Evolutionary conservation across 2,888 invertebrate genomes (phyloP).

Genomic region (Orchesella flavescens): DNA sequence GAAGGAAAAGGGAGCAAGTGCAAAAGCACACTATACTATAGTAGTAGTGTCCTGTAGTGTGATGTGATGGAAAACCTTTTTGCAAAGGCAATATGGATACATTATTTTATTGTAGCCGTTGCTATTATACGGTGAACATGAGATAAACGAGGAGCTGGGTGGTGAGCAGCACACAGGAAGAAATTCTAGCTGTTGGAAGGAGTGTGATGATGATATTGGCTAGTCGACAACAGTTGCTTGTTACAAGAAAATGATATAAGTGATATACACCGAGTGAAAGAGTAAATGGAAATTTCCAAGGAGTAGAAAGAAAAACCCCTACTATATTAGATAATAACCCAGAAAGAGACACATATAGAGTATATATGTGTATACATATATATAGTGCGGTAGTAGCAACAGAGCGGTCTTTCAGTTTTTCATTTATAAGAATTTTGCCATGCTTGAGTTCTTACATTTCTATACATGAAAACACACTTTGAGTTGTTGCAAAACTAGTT

Average conservation of each 20-base stretch:
- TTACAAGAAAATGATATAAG: slow-evolving; percentile 15
- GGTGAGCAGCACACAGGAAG: too few species aligned
- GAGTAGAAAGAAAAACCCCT: neutral
- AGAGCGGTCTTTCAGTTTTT: neutral
- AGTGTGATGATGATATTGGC: slow-evolving; percentile 11
- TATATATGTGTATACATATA: too few species aligned
- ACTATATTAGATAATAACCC: slow-evolving; percentile 15
- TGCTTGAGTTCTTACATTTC: neutral
- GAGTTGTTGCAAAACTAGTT: neutral
- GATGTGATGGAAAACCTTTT: neutral
- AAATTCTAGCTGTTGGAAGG: neutral
- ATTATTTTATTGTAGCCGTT: too few species aligned
- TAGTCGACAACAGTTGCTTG: slow-evolving; percentile 35
- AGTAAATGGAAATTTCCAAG: neutral
- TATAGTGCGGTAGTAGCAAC: neutral
- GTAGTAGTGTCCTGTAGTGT: too few species aligned
- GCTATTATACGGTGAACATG: too few species aligned
- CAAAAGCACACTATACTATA: neutral
- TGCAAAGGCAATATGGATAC: neutral
- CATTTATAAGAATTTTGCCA: too few species aligned
- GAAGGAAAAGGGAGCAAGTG: neutral
- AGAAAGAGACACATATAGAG: neutral
- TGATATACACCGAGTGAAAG: neutral
- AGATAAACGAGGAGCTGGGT: too few species aligned
- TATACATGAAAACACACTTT: slow-evolving; percentile 2